Evolutionary conservation across 2,797 vertebrate genomes (phyloP).

Genomic region (Coilia nasus): DNA sequence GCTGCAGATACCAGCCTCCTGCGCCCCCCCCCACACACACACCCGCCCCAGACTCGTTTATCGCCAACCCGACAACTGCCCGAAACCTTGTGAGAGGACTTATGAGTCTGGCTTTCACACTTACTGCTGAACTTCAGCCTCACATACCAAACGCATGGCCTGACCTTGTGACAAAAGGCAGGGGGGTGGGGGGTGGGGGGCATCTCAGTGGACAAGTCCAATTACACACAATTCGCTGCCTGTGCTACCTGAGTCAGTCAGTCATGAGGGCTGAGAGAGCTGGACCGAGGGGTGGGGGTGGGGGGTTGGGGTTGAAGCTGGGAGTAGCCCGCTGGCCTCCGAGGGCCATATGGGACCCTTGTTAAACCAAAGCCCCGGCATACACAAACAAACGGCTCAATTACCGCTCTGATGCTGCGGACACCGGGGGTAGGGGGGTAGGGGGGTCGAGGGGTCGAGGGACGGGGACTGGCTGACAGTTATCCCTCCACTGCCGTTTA

Average conservation of each 20-base stretch:
- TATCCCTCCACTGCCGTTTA: constrained; percentile 1
- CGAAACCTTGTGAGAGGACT: constrained; percentile 63
- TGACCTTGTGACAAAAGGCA: constrained; percentile 61
- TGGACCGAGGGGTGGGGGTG: not conserved
- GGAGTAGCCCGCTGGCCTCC: constrained; percentile 1
- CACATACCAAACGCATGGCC: constrained; percentile 49
- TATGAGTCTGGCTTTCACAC: constrained; percentile 64
- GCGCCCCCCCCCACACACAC: constrained; percentile 45
- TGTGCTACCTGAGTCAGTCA: constrained; percentile 20
- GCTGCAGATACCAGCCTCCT: constrained; percentile 40
- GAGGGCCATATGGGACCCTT: not conserved
- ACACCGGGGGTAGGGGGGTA: not conserved
- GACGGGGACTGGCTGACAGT: not conserved
- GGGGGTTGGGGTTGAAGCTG: not conserved
- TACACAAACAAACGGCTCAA: constrained; percentile 22
- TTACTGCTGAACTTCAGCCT: constrained; percentile 60
- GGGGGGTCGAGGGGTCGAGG: too few species aligned
- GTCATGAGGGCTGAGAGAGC: not conserved
- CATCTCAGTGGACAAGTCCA: constrained; percentile 47
- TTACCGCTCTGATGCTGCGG: not conserved
- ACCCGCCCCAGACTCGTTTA: constrained; percentile 54
- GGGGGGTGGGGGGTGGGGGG: not conserved
- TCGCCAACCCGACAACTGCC: constrained; percentile 64
- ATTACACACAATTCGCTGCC: constrained; percentile 49
- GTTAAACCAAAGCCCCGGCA: constrained; percentile 20